Base-by-base conservation (phyloP, 2,797 vertebrate species). In the Clarias laeviceps region DNA sequence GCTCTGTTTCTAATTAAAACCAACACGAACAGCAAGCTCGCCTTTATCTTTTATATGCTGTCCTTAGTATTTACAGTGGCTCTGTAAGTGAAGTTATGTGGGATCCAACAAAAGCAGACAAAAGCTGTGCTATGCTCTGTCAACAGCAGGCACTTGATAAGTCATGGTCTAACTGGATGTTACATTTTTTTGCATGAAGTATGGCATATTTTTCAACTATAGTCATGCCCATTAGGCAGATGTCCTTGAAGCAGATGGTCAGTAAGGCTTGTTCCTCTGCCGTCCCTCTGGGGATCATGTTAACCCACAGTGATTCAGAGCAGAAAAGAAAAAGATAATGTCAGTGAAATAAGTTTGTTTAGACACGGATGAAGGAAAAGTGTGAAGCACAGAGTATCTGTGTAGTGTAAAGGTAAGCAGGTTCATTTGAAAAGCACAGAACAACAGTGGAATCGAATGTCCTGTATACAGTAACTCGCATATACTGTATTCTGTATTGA, bases 201-300 rank as follows among this genome's bases (percentile, higher is more conserved):
- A 61, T 65, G 66, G 50, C 82, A 73, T 80, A 70, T 80, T 86
- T 66, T 83, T 78, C 69, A 61, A 50, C 82, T 62, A 24, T 40
- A 76, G 82, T 72, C 68, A 81, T 61, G 82, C 78, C 86, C 37
- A 68, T 81, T 83, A 84, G 50, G 56, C 86, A 84, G 82, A 84
- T 87, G 86, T 84, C 86, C 86, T 81, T 78, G 17, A 84, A 84
- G 81, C 86, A 87, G 86, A 87, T 87, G 86, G 86, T 84, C 82
- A 84, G 77, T 81, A 66, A 81, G 37, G 82, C 61, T 69, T 32
- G 70, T 68, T 79, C 56, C 32, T 84, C 70, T 81, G 82, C 24
- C 62, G 78, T 81, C n/a, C n/a, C 78, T 80, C 68, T 62, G 54
- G 78, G 69, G 77, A 84, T 87, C 69, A n/a, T 24, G 68, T 59